Evolutionary conservation across 2,888 invertebrate species (phyloP), one percentile per base, ranked within the genome.

Genomic region (Drosophila subsilvestris): DNA sequence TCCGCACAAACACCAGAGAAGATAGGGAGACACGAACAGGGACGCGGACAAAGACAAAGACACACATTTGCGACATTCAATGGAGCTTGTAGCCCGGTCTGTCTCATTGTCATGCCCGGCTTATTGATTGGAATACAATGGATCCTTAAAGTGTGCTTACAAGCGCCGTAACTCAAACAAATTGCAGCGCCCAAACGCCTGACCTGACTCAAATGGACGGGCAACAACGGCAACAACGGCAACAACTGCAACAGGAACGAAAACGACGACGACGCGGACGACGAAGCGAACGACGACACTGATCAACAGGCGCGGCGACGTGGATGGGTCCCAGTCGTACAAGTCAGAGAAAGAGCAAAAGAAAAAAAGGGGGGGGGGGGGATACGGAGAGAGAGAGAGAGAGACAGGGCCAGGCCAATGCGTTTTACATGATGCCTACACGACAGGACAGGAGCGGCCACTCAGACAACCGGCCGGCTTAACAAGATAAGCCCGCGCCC

Each of bases 91-190:
- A 8, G 59, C 42, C 48, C 12, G 18, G 48, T 78, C 81, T 75
- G 79, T 76, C 79, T 80, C 83, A 85, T 87, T 87, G 86, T 86
- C 87, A 85, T 83, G 85, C 79, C 78, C 78, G 59, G 79, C 86
- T 84, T 87, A 86, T 86, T 89, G 89, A 90, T 88, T 89, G 87
- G 89, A 91, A 91, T 90, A 92, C 92, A 91, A 92, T 91, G 90
- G 91, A 86, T 90, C 90, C 91, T 92, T 91, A 92, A 92, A 92
- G 92, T 92, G 92, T 92, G 91, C 91, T 91, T 89, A 90, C 91
- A 91, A 92, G 92, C 92, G 92, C 92, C 92, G 92, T 92, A 91
- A 91, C 91, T 92, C 91, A 91, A 92, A 91, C 91, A 92, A 92
- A 92, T 92, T 92, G 92, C 90, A 89, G 86, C 89, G 82, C 81